Conservation (phyloP, 2,797 vertebrate species). For the Scleropages formosus region DNA sequence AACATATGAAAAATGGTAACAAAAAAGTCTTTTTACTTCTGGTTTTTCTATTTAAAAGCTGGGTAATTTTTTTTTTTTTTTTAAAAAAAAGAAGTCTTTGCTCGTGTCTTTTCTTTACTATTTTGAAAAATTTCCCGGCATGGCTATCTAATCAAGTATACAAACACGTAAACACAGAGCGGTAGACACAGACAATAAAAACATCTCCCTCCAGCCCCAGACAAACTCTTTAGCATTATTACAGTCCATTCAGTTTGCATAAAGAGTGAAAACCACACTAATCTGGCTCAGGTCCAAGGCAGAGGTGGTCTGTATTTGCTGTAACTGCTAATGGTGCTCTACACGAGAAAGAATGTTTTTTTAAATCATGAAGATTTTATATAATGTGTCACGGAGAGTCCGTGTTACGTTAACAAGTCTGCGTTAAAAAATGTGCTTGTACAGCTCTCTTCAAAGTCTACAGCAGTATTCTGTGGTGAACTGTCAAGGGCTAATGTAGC, state of each 20-base stretch:
- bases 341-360: background rate
- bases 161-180: slow-evolving; percentile 27
- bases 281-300: slow-evolving; percentile 19
- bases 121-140: no score
- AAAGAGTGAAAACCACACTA: slow-evolving; percentile 35
- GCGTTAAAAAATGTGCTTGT: slow-evolving; percentile 22
- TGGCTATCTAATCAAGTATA: background rate
- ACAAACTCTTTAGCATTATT: slow-evolving; percentile 61
- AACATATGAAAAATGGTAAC: no score
- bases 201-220: slow-evolving; percentile 40
- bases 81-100: no score
- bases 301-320: background rate
- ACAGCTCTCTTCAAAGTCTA: slow-evolving; percentile 2
- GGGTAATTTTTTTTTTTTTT: no score
- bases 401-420: slow-evolving; percentile 46
- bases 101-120: no score
- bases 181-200: slow-evolving; percentile 10
- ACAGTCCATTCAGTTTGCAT: slow-evolving; percentile 46
- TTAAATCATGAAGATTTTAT: slow-evolving; percentile 32
- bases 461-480: background rate
- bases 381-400: slow-evolving; percentile 44
- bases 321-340: background rate
- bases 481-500: slow-evolving; percentile 63
- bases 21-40: no score
- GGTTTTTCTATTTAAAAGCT: no score